A percentile compares a stretch with the other conserved stretches of the same genome.
Evolutionary conservation across 2,797 vertebrate species (phyloP).

Genomic region (Alca torda): DNA sequence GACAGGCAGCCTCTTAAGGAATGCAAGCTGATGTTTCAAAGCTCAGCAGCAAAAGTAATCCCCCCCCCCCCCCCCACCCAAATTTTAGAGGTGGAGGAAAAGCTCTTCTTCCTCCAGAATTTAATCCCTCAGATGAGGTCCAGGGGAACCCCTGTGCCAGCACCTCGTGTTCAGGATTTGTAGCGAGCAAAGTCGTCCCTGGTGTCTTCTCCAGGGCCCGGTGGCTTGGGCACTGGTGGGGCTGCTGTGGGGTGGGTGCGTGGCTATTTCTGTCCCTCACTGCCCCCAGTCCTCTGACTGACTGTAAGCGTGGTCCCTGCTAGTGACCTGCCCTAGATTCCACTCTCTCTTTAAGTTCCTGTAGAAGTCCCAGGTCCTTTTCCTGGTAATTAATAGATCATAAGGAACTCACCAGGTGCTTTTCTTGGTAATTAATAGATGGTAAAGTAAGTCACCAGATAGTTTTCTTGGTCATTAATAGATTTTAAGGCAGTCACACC

Average conservation of each 20-base stretch:
- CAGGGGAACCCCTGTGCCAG: not conserved
- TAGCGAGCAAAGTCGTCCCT: accelerated
- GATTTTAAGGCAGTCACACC: not conserved
- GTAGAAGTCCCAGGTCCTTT: not conserved
- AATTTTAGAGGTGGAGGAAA: not conserved
- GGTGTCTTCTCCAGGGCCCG: not conserved
- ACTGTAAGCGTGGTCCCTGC: accelerated
- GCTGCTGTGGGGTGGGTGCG: not conserved
- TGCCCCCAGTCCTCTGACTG: accelerated
- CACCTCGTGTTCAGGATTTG: not conserved
- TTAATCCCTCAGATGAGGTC: not conserved
- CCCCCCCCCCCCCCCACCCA: no score
- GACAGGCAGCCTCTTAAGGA: not conserved
- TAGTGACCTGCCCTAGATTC: not conserved
- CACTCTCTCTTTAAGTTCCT: not conserved
- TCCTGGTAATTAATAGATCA: not conserved
- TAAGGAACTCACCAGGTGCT: not conserved
- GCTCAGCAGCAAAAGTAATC: not conserved
- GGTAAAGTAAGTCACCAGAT: not conserved
- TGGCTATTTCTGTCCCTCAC: not conserved
- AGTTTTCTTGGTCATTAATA: not conserved
- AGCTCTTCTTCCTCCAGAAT: not conserved
- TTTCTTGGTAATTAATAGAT: not conserved
- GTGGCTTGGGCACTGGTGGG: not conserved
- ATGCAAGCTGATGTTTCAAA: not conserved